phyloP scores from a whole-genome alignment of 2,113 vertebrate species.

The Tragelaphus strepsiceros region DNA sequence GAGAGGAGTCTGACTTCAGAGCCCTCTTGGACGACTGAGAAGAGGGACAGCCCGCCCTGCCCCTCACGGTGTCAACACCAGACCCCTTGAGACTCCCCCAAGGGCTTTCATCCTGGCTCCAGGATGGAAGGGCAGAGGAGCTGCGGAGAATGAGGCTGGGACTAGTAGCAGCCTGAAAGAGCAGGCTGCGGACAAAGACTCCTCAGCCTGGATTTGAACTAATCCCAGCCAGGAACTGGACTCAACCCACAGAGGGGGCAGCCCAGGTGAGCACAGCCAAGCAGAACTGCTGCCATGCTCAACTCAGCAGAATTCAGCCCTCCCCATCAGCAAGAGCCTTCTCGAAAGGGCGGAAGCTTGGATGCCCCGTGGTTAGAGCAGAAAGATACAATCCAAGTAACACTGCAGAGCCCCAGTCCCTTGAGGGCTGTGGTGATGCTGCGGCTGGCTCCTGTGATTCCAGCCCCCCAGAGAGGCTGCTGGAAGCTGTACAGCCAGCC shows the following conservation, averaged over 20 bases:
- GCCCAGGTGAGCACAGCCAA: background rate
- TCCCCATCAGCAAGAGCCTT: background rate
- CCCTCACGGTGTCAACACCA: background rate
- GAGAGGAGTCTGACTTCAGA: background rate
- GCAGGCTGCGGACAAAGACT: background rate
- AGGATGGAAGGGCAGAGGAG: background rate
- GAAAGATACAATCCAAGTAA: background rate
- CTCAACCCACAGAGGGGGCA: too few relatives aligned
- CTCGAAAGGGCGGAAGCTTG: background rate
- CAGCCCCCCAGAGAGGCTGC: too few relatives aligned
- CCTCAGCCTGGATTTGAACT: background rate
- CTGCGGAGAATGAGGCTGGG: background rate
- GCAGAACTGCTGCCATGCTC: background rate
- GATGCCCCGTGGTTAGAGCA: background rate
- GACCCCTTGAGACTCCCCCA: background rate
- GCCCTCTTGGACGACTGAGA: fast-evolving
- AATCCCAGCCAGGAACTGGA: background rate
- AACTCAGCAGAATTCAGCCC: background rate
- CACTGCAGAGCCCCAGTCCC: background rate
- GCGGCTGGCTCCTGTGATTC: background rate
- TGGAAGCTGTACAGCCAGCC: background rate
- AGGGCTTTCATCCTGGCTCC: background rate
- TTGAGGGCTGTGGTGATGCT: background rate
- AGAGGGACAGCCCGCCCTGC: fast-evolving
- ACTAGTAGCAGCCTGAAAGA: background rate